Percentiles rank a stretch among this genome's conserved stretches.
These are phyloP conservation scores for Polypedilum vanderplanki DNA, from an alignment of 1,140 invertebrate species.

Conservation along the genomic window DNA sequence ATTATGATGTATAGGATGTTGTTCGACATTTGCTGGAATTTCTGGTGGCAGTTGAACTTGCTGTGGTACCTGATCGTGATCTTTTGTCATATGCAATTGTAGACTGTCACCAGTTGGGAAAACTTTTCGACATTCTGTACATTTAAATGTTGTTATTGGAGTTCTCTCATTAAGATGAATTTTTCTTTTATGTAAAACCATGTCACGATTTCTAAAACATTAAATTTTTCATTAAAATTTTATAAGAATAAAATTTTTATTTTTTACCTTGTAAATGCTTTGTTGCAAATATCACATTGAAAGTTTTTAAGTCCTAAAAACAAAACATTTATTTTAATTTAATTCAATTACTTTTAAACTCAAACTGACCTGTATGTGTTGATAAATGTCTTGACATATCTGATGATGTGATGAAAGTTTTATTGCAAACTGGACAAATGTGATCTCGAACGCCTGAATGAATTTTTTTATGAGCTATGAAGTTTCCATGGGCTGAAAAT, in stretches of 20 bases:
- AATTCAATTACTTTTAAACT: too few relatives aligned
- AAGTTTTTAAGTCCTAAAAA: conserved; percentile 68
- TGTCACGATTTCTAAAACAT: conserved; percentile 50
- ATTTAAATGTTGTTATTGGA: conserved; percentile 38
- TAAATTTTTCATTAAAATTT: too few relatives aligned
- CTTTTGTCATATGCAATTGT: not conserved
- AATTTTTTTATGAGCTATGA: conserved; percentile 52
- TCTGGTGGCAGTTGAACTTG: not conserved
- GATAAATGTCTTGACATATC: conserved; percentile 64
- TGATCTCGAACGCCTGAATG: conserved; percentile 52
- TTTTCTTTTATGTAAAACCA: conserved; percentile 44
- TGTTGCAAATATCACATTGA: conserved; percentile 65
- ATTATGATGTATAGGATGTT: conserved; percentile 21
- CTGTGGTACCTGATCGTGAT: not conserved
- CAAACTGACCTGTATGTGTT: conserved; percentile 65
- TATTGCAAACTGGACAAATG: conserved; percentile 60
- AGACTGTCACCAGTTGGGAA: conserved; percentile 34
- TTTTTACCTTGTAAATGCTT: conserved; percentile 52
- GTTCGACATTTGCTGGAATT: not conserved
- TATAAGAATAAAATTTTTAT: too few relatives aligned
- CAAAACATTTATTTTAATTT: too few relatives aligned
- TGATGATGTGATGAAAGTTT: conserved; percentile 56
- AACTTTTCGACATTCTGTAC: conserved; percentile 42
- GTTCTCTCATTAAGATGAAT: conserved; percentile 36
- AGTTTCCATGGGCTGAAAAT: conserved; percentile 52